Evolutionary conservation across 2,888 invertebrate genomes (phyloP).

Genomic region (Synergus japonicus): DNA sequence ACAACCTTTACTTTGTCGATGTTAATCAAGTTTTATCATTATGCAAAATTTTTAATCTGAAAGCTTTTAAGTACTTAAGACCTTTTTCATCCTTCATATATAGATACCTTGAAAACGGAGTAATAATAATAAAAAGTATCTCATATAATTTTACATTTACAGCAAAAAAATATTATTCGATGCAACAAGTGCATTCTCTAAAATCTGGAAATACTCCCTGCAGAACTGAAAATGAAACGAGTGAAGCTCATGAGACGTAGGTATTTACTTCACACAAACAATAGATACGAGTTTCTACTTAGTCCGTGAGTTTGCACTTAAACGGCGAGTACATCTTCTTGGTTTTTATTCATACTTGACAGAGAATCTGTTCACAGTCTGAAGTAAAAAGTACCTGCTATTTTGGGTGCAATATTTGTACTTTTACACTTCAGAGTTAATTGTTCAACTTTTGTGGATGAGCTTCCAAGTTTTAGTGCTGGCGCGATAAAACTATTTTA

Average conservation of each 20-base stretch:
- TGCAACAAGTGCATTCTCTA: slow-evolving; percentile 23
- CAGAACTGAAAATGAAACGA: not conserved
- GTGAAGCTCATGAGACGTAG: slow-evolving; percentile 12
- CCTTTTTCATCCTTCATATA: not conserved
- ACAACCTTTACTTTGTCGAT: not conserved
- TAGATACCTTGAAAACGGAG: not conserved
- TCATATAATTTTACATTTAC: not conserved
- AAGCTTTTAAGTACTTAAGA: not conserved
- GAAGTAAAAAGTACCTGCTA: slow-evolving; percentile 19
- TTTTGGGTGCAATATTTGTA: not conserved
- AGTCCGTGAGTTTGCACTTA: slow-evolving; percentile 23
- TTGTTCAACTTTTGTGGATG: not conserved
- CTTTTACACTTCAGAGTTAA: slow-evolving; percentile 6
- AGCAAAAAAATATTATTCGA: not conserved
- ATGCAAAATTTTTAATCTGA: not conserved
- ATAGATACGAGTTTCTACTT: slow-evolving; percentile 32
- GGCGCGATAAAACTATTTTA: not conserved
- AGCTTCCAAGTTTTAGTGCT: not conserved
- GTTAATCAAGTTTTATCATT: slow-evolving; percentile 3
- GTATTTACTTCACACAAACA: slow-evolving; percentile 18
- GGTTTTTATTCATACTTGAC: slow-evolving; percentile 31
- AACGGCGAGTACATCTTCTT: slow-evolving; percentile 30
- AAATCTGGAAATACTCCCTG: not conserved
- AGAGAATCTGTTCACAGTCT: slow-evolving; percentile 21
- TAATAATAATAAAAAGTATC: not conserved